Base-by-base conservation (phyloP, 1,140 invertebrate species). In the Pogonomyrmex californicus region DNA sequence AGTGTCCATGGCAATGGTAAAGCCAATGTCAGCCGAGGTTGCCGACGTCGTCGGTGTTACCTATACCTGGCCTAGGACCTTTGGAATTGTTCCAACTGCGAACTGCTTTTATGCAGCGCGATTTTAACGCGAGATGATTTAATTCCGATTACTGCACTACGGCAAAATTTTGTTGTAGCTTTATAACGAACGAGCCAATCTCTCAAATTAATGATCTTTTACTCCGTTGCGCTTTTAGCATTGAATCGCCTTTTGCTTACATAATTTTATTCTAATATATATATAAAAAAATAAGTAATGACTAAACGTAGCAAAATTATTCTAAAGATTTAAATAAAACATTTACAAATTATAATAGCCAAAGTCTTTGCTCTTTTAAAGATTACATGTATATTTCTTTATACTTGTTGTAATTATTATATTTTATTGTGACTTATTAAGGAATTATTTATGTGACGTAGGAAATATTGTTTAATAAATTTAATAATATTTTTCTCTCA, bases 1-100 rank as follows among this genome's bases (percentile, higher is more conserved):
- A 62, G 65, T 82, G 85, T 70, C 76, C 85, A 81, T 86, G 85
- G 85, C 85, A 86, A 86, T 86, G 77, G 85, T 66, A 38, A 86
- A 82, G 85, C 77, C 85, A 86, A 86, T 86, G 85, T 86, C 77
- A 66, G 14, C 65, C 65, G 85, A 70, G 77, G 77, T 82, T 54
- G 54, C 4, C 58, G 62, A 1, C 41, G 63, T 12, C n/a, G 60
- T 38, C 58, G 58, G 10, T 44, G 4, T 23, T 30, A 49, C 51
- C 23, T 78, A 68, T 81, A 79, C 44, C 76, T 71, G 44, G 44
- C 36, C 58, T 30, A 12, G 47, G 38, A 79, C 77, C 85, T 47
- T 82, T 86, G 85, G 85, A 86, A 86, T 6, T 41, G 54, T 70
- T 86, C 77, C 85, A 86, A 38, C 65, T 33, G 30, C 71, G 17